A percentile compares a stretch with the other conserved stretches of the same genome.
Conservation (phyloP, 2,797 vertebrate species). For the Cheirogaleus major region DNA sequence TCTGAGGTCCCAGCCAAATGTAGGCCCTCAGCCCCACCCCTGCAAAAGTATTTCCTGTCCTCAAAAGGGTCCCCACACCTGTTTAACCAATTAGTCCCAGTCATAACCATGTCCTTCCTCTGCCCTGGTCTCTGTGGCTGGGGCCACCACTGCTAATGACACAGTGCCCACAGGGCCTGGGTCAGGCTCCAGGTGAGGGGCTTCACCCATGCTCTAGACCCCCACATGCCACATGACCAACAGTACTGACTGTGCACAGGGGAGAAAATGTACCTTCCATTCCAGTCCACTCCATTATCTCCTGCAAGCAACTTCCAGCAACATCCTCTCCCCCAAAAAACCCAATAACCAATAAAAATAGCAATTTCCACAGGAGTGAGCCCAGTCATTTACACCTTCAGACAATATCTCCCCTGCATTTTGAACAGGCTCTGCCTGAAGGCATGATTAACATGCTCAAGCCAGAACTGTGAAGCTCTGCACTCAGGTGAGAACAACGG, state of each 20-base stretch:
- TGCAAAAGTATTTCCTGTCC: not conserved
- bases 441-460: not conserved
- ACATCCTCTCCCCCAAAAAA: not conserved
- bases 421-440: not conserved
- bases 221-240: not conserved
- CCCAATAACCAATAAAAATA: not conserved
- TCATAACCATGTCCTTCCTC: not conserved
- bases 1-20: not conserved
- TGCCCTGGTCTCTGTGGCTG: not conserved
- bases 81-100: not conserved
- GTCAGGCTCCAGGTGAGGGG: not conserved
- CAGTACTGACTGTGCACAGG: not conserved
- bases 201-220: not conserved
- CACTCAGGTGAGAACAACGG: fast-evolving
- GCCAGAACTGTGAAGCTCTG: not conserved
- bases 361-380: not conserved
- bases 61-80: not conserved
- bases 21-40: not conserved
- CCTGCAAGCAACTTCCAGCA: not conserved
- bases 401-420: not conserved
- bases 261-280: not conserved
- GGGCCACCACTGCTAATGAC: not conserved
- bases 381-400: not conserved
- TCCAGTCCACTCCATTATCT: not conserved
- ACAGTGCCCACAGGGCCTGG: not conserved